Evolutionary conservation across 1,140 invertebrate genomes (phyloP).

Genomic region (Pseudomyrmex cubaensis): DNA sequence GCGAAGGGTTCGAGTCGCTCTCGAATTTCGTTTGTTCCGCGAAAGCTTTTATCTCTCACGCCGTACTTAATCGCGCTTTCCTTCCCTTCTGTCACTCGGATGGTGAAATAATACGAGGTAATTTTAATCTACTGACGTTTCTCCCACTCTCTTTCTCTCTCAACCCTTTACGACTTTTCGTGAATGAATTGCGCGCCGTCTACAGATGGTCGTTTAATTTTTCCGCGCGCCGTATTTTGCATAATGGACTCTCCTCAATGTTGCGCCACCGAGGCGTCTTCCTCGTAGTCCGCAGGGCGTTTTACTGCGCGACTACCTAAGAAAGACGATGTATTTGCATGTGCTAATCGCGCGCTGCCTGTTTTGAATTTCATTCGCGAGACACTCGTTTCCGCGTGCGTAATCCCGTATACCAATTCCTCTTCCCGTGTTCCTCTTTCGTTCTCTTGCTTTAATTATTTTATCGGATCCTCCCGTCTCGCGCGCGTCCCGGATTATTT

Average conservation of each 20-base stretch:
- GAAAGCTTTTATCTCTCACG: neutral
- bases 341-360: slow-evolving; percentile 34
- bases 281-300: neutral
- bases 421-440: neutral
- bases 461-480: neutral
- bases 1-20: neutral
- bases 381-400: slow-evolving; percentile 27
- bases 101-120: slow-evolving; percentile 10
- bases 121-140: slow-evolving; percentile 1
- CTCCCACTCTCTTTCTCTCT: no score
- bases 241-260: slow-evolving; percentile 24
- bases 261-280: slow-evolving; percentile 6
- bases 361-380: slow-evolving; percentile 51
- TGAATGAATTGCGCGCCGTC: slow-evolving; percentile 6
- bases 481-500: slow-evolving; percentile 1
- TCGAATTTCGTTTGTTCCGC: neutral
- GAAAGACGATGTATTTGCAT: slow-evolving; percentile 10
- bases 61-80: no score
- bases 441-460: slow-evolving; percentile 26
- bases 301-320: neutral
- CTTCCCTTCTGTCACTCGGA: neutral
- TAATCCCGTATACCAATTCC: slow-evolving; percentile 28
- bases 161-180: neutral
- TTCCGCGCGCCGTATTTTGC: slow-evolving; percentile 48
- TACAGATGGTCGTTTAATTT: slow-evolving; percentile 41